These are phyloP conservation scores for Halocynthia roretzi DNA, from an alignment of 23 tunicate genomes.

Conservation along the genomic window DNA sequence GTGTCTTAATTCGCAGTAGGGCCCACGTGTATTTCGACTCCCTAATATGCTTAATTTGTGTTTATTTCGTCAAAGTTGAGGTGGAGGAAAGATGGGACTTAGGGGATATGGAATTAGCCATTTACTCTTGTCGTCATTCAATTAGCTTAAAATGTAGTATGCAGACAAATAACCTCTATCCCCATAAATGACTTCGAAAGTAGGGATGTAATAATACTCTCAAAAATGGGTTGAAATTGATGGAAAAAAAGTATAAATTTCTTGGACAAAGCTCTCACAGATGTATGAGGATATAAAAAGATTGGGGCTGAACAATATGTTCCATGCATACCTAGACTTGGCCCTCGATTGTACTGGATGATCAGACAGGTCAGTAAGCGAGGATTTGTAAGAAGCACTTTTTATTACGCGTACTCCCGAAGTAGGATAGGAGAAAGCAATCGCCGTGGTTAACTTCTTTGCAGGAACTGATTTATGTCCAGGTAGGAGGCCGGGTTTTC, in stretches of 20 bases:
- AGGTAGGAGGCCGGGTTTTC: conserved; percentile 66
- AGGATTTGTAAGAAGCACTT: conserved; percentile 10
- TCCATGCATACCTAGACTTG: conserved; percentile 9
- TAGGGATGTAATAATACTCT: too few relatives aligned
- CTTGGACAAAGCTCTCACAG: background rate
- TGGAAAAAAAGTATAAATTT: background rate
- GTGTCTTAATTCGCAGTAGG: background rate
- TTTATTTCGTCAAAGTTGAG: background rate
- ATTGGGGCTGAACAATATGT: background rate
- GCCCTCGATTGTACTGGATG: background rate
- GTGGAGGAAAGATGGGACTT: too few relatives aligned
- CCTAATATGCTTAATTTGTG: background rate
- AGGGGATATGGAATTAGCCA: too few relatives aligned
- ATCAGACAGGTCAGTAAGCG: conserved; percentile 23
- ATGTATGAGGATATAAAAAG: background rate
- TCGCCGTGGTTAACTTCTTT: background rate
- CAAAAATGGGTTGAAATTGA: background rate
- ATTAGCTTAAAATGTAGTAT: too few relatives aligned
- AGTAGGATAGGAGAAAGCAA: conserved; percentile 6
- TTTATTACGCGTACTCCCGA: background rate
- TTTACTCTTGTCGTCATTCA: too few relatives aligned
- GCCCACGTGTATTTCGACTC: background rate
- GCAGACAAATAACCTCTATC: too few relatives aligned
- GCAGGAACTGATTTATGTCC: conserved; percentile 11
- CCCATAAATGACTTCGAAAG: too few relatives aligned